A percentile compares a stretch with the other conserved stretches of the same genome.
These are phyloP conservation scores for Pedetes capensis DNA, from an alignment of 2,113 vertebrate species.

Conservation along the genomic window DNA sequence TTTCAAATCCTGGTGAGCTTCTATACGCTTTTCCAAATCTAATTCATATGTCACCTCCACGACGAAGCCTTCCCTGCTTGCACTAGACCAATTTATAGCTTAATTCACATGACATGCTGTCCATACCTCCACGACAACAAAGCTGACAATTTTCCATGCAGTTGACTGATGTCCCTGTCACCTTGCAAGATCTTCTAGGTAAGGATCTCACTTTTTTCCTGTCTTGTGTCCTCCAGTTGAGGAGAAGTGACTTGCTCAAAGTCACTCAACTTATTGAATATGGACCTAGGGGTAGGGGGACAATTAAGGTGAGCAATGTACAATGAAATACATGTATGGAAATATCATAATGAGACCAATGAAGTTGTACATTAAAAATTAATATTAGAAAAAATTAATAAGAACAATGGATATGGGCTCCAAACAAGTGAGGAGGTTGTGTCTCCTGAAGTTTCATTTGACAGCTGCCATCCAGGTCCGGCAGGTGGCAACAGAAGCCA, in stretches of 20 bases:
- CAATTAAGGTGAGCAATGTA: no score
- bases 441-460: background rate
- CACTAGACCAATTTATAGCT: background rate
- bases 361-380: no score
- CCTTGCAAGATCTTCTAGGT: background rate
- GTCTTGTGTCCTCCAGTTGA: background rate
- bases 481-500: conserved; percentile 54
- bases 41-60: background rate
- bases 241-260: background rate
- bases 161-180: background rate
- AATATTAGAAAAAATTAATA: no score
- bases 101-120: background rate
- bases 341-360: no score
- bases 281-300: no score
- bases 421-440: background rate
- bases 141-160: background rate
- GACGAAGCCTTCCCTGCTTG: background rate
- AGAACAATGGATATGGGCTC: no score
- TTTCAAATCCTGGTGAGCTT: background rate
- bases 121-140: background rate
- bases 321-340: no score
- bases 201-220: background rate
- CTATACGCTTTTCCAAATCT: background rate
- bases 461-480: background rate
- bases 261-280: background rate